phyloP scores from a whole-genome alignment of 2,113 vertebrate genomes.

The Xiphophorus maculatus region DNA sequence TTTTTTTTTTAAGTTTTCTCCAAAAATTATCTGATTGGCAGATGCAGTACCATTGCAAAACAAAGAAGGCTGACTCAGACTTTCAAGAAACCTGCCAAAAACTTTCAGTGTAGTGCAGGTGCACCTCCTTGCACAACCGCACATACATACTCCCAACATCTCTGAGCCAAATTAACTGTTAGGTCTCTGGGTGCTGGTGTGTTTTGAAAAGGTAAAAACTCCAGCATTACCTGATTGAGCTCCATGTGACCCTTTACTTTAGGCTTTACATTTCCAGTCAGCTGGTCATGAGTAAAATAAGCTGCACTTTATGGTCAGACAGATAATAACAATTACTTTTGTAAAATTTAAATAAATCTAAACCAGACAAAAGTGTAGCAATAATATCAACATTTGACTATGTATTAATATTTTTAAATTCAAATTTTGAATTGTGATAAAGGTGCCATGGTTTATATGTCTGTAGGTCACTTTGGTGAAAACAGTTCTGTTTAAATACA shows the following conservation, averaged over 20 bases:
- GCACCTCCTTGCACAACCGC: background rate
- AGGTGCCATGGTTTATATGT: background rate
- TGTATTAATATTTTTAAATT: constrained; percentile 1
- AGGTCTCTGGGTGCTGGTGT: constrained; percentile 4
- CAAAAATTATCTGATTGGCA: constrained; percentile 37
- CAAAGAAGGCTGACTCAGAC: constrained; percentile 44
- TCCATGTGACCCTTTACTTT: constrained; percentile 63
- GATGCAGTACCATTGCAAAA: constrained; percentile 35
- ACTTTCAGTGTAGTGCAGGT: constrained; percentile 30
- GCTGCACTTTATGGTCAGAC: constrained; percentile 32
- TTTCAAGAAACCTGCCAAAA: constrained; percentile 23
- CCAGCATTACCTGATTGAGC: constrained; percentile 43
- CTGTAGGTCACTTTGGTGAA: too few relatives aligned
- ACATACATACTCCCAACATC: constrained; percentile 7
- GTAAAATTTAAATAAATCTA: constrained; percentile 27
- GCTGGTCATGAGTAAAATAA: constrained; percentile 55
- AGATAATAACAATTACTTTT: constrained; percentile 23
- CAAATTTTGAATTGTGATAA: constrained; percentile 13
- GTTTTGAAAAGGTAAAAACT: constrained; percentile 35
- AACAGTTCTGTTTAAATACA: too few relatives aligned
- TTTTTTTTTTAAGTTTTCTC: constrained; percentile 18
- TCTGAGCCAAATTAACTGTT: constrained; percentile 27
- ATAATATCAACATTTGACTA: constrained; percentile 32
- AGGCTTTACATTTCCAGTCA: constrained; percentile 66
- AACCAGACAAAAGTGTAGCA: constrained; percentile 16